phyloP scores from a whole-genome alignment of 2,888 invertebrate genomes.

The Mythimna loreyi region DNA sequence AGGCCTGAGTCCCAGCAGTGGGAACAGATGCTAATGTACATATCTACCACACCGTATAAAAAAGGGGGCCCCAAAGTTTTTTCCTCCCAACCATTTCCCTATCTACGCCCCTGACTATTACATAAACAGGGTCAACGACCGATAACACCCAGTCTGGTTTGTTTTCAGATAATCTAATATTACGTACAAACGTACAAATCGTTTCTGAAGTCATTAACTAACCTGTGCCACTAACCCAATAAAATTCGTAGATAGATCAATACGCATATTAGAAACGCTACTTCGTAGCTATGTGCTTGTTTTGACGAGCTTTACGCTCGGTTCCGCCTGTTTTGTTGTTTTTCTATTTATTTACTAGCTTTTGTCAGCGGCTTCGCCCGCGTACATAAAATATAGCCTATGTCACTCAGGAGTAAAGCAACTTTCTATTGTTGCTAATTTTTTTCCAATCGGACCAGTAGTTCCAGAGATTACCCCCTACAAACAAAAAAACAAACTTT shows the following conservation, averaged over 20 bases:
- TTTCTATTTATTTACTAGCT: neutral
- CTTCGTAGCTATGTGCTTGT: slow-evolving; percentile 8
- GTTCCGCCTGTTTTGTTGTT: neutral
- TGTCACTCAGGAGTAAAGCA: too few species aligned
- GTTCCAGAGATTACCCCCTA: too few species aligned
- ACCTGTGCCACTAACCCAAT: slow-evolving; percentile 50
- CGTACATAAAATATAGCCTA: too few species aligned
- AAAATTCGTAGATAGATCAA: slow-evolving; percentile 36
- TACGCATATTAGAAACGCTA: slow-evolving; percentile 13
- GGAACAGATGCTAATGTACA: too few species aligned
- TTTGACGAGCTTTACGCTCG: neutral
- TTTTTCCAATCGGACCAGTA: too few species aligned
- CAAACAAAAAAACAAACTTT: too few species aligned
- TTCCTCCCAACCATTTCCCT: too few species aligned
- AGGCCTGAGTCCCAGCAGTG: too few species aligned
- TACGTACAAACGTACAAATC: slow-evolving; percentile 21
- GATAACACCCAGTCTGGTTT: slow-evolving; percentile 3
- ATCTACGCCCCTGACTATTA: neutral
- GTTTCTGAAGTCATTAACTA: slow-evolving; percentile 14
- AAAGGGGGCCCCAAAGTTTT: too few species aligned
- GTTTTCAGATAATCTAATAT: slow-evolving; percentile 14
- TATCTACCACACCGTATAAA: too few species aligned
- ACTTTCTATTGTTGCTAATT: too few species aligned
- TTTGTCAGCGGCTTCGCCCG: too few species aligned
- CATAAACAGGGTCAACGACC: slow-evolving; percentile 1